phyloP scores from a whole-genome alignment of 2,113 vertebrate genomes.

The Electrona antarctica region DNA sequence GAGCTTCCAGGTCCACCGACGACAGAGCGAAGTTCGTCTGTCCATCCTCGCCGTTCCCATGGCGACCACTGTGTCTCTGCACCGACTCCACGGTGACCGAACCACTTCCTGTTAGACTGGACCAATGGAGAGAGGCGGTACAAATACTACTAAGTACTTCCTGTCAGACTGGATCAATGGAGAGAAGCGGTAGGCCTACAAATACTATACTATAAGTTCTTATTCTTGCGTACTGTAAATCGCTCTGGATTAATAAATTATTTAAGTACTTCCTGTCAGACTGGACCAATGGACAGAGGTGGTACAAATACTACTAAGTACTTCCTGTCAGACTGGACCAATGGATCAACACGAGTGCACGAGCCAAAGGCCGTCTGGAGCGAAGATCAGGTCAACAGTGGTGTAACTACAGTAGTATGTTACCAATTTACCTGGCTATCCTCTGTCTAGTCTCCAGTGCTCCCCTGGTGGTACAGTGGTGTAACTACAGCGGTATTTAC shows the following conservation, averaged over 20 bases:
- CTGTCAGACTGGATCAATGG: too few species aligned
- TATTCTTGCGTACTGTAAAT: too few species aligned
- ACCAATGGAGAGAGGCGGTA: slow-evolving; percentile 10
- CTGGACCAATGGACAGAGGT: slow-evolving; percentile 50
- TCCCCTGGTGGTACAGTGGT: slow-evolving; percentile 27
- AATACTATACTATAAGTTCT: too few species aligned
- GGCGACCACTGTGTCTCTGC: slow-evolving; percentile 81
- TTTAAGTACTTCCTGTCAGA: slow-evolving; percentile 62
- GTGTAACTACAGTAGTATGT: background rate
- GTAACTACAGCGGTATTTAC: slow-evolving; percentile 64
- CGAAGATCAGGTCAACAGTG: too few species aligned
- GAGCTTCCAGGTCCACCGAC: slow-evolving; percentile 84
- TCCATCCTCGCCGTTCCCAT: slow-evolving; percentile 65
- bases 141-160: too few species aligned
- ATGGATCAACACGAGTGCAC: too few species aligned
- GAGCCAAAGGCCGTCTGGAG: too few species aligned
- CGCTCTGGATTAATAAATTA: too few species aligned
- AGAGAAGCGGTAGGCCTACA: too few species aligned
- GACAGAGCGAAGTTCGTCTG: slow-evolving; percentile 86
- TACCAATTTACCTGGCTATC: slow-evolving; percentile 79
- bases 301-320: background rate
- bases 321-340: too few species aligned
- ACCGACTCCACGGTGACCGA: slow-evolving; percentile 79
- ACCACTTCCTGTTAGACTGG: slow-evolving; percentile 75
- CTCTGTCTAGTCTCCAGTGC: slow-evolving; percentile 75